phyloP scores from a whole-genome alignment of 2,797 vertebrate species.

The Danio tinwini region DNA sequence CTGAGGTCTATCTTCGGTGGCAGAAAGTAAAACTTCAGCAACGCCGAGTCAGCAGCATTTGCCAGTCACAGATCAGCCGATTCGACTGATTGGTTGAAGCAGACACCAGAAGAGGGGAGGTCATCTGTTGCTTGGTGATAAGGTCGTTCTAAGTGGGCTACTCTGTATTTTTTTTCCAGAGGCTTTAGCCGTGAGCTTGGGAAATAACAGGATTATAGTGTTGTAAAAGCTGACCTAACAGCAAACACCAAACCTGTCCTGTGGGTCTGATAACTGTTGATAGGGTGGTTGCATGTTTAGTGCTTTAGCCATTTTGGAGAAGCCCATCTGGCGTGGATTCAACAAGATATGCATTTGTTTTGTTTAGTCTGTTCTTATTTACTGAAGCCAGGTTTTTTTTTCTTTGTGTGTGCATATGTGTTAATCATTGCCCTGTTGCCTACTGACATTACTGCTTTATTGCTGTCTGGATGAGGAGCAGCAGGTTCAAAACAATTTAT shows the following conservation, averaged over 20 bases:
- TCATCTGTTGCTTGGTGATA: conserved; percentile 77
- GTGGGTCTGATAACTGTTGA: background rate
- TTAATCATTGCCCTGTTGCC: background rate
- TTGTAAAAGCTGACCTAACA: conserved; percentile 22
- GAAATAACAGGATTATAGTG: conserved; percentile 32
- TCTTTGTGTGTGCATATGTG: background rate
- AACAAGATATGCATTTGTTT: background rate
- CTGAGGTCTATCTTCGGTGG: conserved; percentile 53
- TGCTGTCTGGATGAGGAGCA: background rate
- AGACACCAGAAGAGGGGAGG: conserved; percentile 61
- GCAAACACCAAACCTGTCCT: background rate
- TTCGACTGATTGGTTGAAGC: conserved; percentile 64
- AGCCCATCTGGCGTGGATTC: background rate
- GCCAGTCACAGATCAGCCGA: conserved; percentile 53
- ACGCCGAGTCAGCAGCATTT: conserved; percentile 67
- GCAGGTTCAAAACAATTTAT: background rate
- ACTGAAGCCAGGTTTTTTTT: background rate
- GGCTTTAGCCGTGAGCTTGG: background rate
- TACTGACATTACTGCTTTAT: background rate
- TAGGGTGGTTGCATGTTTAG: background rate
- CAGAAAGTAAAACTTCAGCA: conserved; percentile 56
- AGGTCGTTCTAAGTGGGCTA: conserved; percentile 48
- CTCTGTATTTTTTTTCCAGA: conserved; percentile 46
- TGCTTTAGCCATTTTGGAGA: background rate
- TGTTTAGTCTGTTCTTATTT: background rate